These are phyloP conservation scores for Umimayanthus kanabou DNA, from an alignment of 92 coral and sea anemone species.

Conservation along the genomic window DNA sequence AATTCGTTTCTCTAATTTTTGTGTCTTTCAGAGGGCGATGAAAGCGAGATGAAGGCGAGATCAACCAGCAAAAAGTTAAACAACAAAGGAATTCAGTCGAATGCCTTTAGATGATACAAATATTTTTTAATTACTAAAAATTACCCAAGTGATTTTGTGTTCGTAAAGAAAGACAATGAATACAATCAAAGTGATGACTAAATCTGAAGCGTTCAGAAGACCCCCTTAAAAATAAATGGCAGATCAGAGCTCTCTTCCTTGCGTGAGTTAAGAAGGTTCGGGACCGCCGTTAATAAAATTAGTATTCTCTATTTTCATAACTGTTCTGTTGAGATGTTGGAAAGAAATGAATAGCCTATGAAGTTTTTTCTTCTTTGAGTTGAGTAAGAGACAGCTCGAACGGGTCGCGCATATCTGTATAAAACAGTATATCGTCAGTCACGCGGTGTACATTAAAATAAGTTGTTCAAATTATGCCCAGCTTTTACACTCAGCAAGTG, in stretches of 20 bases:
- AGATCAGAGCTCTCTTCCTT: neutral
- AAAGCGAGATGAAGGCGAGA: neutral
- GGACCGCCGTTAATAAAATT: neutral
- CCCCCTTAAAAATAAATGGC: neutral
- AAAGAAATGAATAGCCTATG: too few species aligned
- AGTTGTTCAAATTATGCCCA: too few species aligned
- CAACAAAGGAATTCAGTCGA: neutral
- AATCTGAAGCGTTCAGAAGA: neutral
- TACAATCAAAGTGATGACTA: neutral
- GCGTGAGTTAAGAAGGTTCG: neutral
- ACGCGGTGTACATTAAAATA: too few species aligned
- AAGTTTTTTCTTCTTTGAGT: too few species aligned
- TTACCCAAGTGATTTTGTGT: slow-evolving; percentile 7
- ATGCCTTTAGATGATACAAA: neutral
- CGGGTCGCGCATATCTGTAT: too few species aligned
- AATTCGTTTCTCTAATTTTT: slow-evolving; percentile 24
- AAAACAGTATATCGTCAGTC: too few species aligned
- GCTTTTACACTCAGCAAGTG: too few species aligned
- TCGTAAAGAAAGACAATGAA: neutral
- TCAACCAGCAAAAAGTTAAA: slow-evolving; percentile 8
- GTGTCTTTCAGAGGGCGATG: slow-evolving; percentile 30
- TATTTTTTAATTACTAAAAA: neutral
- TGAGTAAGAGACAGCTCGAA: too few species aligned
- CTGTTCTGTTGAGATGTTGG: too few species aligned
- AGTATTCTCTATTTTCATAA: too few species aligned